Base-by-base conservation (phyloP, 2,113 vertebrate species). In the Todiramphus saurophagus region DNA sequence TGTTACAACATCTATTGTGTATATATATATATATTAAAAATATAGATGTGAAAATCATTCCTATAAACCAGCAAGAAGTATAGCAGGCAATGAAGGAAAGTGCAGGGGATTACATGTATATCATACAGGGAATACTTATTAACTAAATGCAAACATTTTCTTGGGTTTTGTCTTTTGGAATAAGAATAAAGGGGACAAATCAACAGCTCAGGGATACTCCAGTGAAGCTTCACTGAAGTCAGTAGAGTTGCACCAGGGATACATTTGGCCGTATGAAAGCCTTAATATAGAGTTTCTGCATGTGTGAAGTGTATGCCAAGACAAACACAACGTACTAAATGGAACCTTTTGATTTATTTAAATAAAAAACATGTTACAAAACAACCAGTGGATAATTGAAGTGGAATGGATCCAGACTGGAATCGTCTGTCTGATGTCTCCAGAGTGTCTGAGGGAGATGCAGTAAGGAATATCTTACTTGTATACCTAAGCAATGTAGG, bases 311-410 rank as follows among this genome's bases (percentile, higher is more conserved):
- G 74, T 59, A 84, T 93, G 96, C 96, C 96, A 96, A 97, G 96
- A 94, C 87, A 97, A 97, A 96, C 5, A 28, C 94, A 94, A 95
- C 3, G 30, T 94, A 86, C 89, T 94, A 95, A 96, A 96, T 95
- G 89, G 89, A 96, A 93, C 89, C 89, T 95, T 91, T 93, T 96
- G 89, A 96, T 96, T 94, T 96, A 96, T 94, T 97, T 94, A 96
- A 95, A 94, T 97, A 93, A 96, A 96, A 96, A 96, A 94, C 94
- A 94, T 79, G 87, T 63, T 96, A 77, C 91, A 79, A 92, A 94
- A 93, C 96, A 96, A 3, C 18, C 80, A 79, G 80, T 80, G 83
- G 89, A 79, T 95, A 97, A 97, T 95, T 95, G 92, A 73, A 96
- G 62, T 96, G 94, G 92, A 96, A 89, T 84, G 75, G 83, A 82